Base-by-base conservation (phyloP, 2,888 invertebrate species). In the Luperina nickerlii region DNA sequence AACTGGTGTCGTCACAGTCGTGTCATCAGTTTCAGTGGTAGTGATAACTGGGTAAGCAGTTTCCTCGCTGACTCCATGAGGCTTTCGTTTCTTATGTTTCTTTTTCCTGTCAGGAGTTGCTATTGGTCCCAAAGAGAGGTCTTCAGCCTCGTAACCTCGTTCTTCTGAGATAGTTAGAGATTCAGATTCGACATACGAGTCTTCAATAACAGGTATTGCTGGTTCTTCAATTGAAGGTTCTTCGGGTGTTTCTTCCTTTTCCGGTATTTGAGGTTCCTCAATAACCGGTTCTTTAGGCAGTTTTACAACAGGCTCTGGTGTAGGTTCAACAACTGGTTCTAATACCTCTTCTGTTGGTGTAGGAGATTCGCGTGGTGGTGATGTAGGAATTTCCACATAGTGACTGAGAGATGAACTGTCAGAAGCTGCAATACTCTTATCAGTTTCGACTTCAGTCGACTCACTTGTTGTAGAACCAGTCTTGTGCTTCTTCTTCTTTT, bases 61-160 rank as follows among this genome's bases (percentile, higher is more conserved):
- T 74, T 94, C 95, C 90, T 96, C 96, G 84, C 96, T 96, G 4
- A 92, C 86, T n/a, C 82, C 94, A 63, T 93, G 94, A 76, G 92
- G 90, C 82, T 94, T 96, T 24, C 93, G 94, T 95, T 92, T 97
- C 92, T 92, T 97, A 83, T 94, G 97, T 92, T 94, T 98, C 96
- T 93, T 97, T 97, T 90, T 97, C 82, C 93, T 95, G 45, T 94
- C 94, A 18, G 93, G 90, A 62, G 90, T 88, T 60, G 86, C 75
- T 15, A 91, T 84, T 79, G 90, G 91, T 51, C 90, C 97, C 42
- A 97, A 95, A 2, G 98, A 97, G 83, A 97, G 96, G 85, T 97
- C 97, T 90, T 98, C 98, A 18, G 98, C 97, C 92, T 98, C 98
- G 90, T 98, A 98, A n/a, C 98, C 98, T 82, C 96, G 96, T 91